phyloP scores from a whole-genome alignment of 1,140 invertebrate species.

The Drosophila kohkoa region DNA sequence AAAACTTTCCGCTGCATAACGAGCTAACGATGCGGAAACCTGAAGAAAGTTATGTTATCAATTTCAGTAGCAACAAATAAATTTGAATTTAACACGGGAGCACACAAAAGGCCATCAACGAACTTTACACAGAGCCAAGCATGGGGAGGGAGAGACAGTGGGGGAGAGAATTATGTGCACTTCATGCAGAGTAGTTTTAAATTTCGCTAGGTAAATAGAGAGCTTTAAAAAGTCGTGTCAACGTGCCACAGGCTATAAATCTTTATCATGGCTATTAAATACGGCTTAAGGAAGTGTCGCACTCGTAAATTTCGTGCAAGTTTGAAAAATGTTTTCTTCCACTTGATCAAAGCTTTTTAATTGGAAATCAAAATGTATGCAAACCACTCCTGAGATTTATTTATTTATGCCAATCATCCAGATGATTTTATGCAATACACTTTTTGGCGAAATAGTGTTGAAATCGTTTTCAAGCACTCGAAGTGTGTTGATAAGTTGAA shows the following conservation, averaged over 20 bases:
- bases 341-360: neutral
- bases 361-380: neutral
- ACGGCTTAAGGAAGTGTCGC: constrained; percentile 12
- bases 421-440: constrained; percentile 4
- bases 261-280: constrained; percentile 4
- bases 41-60: constrained; percentile 84
- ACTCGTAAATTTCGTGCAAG: constrained; percentile 17
- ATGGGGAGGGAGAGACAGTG: neutral
- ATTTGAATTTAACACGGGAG: constrained; percentile 78
- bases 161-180: constrained; percentile 6
- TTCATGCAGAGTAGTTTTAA: constrained; percentile 29
- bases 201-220: constrained; percentile 20
- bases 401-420: neutral
- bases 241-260: constrained; percentile 14
- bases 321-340: neutral
- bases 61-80: constrained; percentile 84
- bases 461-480: constrained; percentile 25
- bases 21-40: constrained; percentile 84
- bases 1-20: constrained; percentile 84
- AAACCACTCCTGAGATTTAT: neutral
- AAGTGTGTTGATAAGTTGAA: constrained; percentile 39
- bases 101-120: constrained; percentile 41
- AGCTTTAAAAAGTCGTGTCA: constrained; percentile 22
- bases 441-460: constrained; percentile 9
- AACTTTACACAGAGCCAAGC: constrained; percentile 8